phyloP scores from a whole-genome alignment of 2,888 invertebrate genomes.

The Erebia epiphron region DNA sequence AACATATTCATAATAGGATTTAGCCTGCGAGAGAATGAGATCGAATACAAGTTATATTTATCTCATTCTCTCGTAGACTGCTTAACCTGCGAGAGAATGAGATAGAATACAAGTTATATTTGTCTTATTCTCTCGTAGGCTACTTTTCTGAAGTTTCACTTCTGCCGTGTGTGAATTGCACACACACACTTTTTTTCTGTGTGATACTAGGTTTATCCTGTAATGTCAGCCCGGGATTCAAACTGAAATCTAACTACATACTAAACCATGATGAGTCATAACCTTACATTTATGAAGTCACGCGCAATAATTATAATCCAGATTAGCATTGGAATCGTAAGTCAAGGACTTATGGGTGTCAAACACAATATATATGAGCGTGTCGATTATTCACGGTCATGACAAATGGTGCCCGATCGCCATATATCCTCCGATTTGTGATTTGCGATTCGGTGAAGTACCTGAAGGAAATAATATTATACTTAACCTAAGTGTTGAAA shows the following conservation, averaged over 20 bases:
- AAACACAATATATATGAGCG: slow-evolving; percentile 28
- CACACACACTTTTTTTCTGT: no score
- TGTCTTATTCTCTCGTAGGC: no score
- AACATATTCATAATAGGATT: no score
- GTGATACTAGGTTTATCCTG: no score
- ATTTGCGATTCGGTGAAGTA: slow-evolving; percentile 21
- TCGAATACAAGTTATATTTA: no score
- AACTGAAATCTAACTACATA: neutral
- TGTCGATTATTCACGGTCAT: slow-evolving; percentile 34
- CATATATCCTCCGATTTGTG: slow-evolving; percentile 31
- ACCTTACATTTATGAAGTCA: slow-evolving; percentile 1
- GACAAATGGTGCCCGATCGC: slow-evolving; percentile 30
- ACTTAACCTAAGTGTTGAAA: no score
- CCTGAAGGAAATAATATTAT: neutral
- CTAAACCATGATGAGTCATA: neutral
- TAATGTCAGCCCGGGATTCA: neutral
- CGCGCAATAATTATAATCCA: slow-evolving; percentile 29
- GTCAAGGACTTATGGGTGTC: slow-evolving; percentile 32
- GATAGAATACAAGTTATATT: no score
- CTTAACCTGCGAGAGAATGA: no score
- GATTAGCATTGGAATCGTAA: slow-evolving; percentile 26
- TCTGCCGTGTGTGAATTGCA: no score
- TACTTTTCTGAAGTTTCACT: no score
- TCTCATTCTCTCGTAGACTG: no score
- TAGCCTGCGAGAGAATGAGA: no score